Conservation (phyloP, 2,113 vertebrate genomes). For the Zingel zingel region DNA sequence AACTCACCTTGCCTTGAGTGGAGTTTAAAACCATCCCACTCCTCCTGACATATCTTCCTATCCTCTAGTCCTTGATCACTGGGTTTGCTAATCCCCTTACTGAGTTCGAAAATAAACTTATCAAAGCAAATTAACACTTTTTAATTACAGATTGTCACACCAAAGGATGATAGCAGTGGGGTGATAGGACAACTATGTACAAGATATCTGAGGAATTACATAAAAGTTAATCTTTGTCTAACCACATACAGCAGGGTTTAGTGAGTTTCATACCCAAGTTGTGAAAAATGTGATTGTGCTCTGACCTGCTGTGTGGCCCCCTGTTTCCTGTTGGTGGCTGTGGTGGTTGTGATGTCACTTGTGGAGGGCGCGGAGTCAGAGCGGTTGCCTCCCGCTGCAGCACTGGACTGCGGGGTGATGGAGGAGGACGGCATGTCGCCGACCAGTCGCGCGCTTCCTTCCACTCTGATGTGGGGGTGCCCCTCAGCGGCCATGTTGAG, state of each 20-base stretch:
- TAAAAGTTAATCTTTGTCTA: slow-evolving; percentile 18
- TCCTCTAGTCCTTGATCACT: slow-evolving; percentile 40
- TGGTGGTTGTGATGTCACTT: slow-evolving; percentile 96
- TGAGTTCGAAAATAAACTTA: slow-evolving; percentile 39
- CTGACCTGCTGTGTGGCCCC: slow-evolving; percentile 87
- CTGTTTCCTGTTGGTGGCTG: slow-evolving; percentile 94
- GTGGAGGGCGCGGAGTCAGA: slow-evolving; percentile 96
- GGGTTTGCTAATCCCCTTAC: slow-evolving; percentile 56
- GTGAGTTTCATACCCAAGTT: not conserved
- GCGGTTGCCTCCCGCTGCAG: slow-evolving; percentile 96
- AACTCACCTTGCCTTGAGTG: not conserved
- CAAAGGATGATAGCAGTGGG: not conserved
- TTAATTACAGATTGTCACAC: slow-evolving; percentile 54
- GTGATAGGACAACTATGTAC: not conserved
- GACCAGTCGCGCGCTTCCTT: slow-evolving; percentile 97
- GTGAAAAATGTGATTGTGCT: not conserved
- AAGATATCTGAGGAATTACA: slow-evolving; percentile 32
- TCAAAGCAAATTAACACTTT: slow-evolving; percentile 56
- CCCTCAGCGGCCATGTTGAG: slow-evolving; percentile 99
- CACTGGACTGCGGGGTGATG: slow-evolving; percentile 98
- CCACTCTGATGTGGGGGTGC: slow-evolving; percentile 95
- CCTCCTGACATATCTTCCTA: slow-evolving; percentile 31
- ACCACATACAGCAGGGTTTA: slow-evolving; percentile 37
- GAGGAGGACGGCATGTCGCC: slow-evolving; percentile 98
- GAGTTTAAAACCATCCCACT: slow-evolving; percentile 46